phyloP scores from a whole-genome alignment of 2,113 vertebrate species.

The Ptychochromis oligacanthus region DNA sequence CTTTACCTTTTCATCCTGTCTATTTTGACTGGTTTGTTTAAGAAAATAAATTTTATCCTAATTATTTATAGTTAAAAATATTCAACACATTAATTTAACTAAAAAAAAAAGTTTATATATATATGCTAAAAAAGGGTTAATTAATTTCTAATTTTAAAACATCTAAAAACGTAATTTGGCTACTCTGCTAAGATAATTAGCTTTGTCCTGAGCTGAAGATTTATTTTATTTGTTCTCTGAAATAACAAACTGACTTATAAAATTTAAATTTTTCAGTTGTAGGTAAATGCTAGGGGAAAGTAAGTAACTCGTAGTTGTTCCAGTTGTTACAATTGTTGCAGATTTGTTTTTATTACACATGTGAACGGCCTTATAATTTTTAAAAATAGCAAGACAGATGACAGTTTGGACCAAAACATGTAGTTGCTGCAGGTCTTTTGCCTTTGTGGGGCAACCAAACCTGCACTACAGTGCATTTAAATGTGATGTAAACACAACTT shows the following conservation, averaged over 20 bases:
- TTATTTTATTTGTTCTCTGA: background rate
- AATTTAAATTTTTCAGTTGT: background rate
- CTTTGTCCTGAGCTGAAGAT: rapidly evolving
- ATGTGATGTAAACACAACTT: background rate
- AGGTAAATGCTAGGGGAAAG: background rate
- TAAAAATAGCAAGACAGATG: too few relatives aligned
- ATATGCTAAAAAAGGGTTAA: background rate
- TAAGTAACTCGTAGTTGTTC: rapidly evolving
- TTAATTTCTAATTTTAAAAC: background rate
- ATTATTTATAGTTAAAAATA: background rate
- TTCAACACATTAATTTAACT: too few relatives aligned
- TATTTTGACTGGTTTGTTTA: background rate
- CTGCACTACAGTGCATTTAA: background rate
- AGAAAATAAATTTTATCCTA: background rate
- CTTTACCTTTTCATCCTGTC: too few relatives aligned
- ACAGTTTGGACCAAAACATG: background rate
- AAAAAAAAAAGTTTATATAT: too few relatives aligned
- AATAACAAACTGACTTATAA: rapidly evolving
- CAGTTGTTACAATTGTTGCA: background rate
- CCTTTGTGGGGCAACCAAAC: background rate
- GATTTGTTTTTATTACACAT: background rate
- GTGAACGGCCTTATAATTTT: background rate
- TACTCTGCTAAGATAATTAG: background rate
- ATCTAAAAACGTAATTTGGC: too few relatives aligned
- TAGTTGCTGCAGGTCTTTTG: background rate